These are phyloP conservation scores for Chrysoperla carnea DNA, from an alignment of 1,140 invertebrate species.

Conservation along the genomic window DNA sequence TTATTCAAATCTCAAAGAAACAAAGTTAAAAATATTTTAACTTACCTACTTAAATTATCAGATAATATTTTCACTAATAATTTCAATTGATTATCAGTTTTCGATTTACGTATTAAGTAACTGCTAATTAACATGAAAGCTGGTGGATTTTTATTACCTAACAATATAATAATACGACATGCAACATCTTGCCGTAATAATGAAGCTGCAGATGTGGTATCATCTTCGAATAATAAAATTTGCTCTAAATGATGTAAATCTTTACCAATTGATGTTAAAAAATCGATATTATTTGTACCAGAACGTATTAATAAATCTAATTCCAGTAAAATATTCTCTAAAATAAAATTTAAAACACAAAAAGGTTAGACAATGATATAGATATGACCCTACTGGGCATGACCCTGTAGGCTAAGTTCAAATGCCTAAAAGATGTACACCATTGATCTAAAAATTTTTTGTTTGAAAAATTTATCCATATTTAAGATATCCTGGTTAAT, in stretches of 20 bases:
- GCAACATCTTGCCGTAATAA: conserved; percentile 26
- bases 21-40: too few species aligned
- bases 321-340: conserved; percentile 36
- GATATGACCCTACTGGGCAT: too few species aligned
- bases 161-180: conserved; percentile 29
- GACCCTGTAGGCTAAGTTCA: too few species aligned
- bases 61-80: conserved; percentile 31
- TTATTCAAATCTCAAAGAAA: too few species aligned
- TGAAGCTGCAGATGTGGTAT: conserved; percentile 2
- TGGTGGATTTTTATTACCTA: conserved; percentile 32
- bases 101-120: conserved; percentile 31
- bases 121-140: conserved; percentile 30
- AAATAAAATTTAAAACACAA: conserved; percentile 9
- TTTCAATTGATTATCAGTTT: conserved; percentile 28
- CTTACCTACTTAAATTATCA: conserved; percentile 11
- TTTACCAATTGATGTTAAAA: conserved; percentile 22
- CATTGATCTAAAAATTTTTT: too few species aligned
- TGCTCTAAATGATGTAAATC: conserved; percentile 22
- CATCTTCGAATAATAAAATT: conserved; percentile 7
- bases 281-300: conserved; percentile 20
- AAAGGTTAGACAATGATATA: too few species aligned
- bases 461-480: too few species aligned
- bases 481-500: too few species aligned
- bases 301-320: conserved; percentile 30
- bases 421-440: too few species aligned